A percentile compares a stretch with the other conserved stretches of the same genome.
Evolutionary conservation across 2,888 invertebrate species (phyloP).

Genomic region (Sinelater perroti): DNA sequence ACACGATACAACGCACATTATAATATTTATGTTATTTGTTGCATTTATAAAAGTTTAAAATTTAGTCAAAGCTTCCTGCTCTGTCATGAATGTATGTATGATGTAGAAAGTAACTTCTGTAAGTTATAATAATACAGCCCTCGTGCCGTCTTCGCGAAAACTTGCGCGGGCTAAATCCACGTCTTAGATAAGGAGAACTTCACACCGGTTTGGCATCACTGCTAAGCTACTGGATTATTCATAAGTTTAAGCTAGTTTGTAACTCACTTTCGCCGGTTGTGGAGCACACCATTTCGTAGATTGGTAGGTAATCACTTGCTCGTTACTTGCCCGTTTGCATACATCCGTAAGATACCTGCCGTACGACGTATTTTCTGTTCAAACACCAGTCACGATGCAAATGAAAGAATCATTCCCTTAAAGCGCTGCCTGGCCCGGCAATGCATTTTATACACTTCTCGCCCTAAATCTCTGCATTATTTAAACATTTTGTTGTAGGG

Average conservation of each 20-base stretch:
- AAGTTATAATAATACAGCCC: conserved; percentile 58
- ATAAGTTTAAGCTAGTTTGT: conserved; percentile 59
- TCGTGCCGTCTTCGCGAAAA: conserved; percentile 50
- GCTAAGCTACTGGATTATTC: conserved; percentile 60
- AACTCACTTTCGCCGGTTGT: conserved; percentile 56
- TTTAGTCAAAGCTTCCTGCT: conserved; percentile 38
- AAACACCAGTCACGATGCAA: conserved; percentile 38
- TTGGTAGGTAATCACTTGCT: conserved; percentile 60
- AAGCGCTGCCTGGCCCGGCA: conserved; percentile 33
- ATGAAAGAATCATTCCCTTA: conserved; percentile 40
- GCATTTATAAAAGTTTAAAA: conserved; percentile 32
- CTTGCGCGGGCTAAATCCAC: conserved; percentile 56
- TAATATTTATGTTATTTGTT: conserved; percentile 26
- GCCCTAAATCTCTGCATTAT: conserved; percentile 44
- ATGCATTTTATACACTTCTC: conserved; percentile 36
- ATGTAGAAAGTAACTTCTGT: conserved; percentile 51
- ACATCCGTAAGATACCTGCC: conserved; percentile 36
- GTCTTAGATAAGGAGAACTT: conserved; percentile 59
- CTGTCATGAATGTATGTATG: conserved; percentile 59
- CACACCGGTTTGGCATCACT: conserved; percentile 57
- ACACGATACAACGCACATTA: background rate
- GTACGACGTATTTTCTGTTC: conserved; percentile 35
- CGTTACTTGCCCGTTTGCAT: conserved; percentile 53
- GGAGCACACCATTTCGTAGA: conserved; percentile 53
- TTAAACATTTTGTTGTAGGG: conserved; percentile 46